These are phyloP conservation scores for Scytalopus superciliaris DNA, from an alignment of 2,113 vertebrate species.

Conservation along the genomic window DNA sequence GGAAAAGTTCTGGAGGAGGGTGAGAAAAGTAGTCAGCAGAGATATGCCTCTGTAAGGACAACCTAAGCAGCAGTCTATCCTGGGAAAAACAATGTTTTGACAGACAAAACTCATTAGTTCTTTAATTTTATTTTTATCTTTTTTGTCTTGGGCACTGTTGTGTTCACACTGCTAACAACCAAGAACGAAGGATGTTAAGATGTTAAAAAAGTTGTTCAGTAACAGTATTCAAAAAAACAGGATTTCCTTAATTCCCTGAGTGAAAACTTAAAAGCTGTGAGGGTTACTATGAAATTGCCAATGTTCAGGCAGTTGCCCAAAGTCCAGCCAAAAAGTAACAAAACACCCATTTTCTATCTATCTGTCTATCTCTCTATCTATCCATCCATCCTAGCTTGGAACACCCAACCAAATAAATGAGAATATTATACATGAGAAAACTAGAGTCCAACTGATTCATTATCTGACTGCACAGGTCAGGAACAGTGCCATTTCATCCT, in stretches of 20 bases:
- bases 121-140: not conserved
- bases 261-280: not conserved
- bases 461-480: not conserved
- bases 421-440: not conserved
- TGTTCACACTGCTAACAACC: not conserved
- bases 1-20: not conserved
- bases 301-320: not conserved
- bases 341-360: not conserved
- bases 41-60: not conserved
- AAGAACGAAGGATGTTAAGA: not conserved
- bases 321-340: not conserved
- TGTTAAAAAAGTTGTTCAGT: not conserved
- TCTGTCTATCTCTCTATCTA: no score
- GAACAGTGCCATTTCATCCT: not conserved
- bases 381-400: not conserved
- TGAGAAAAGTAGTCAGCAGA: not conserved
- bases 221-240: not conserved
- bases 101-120: not conserved
- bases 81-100: not conserved
- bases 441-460: not conserved
- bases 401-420: not conserved
- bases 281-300: not conserved
- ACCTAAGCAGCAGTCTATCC: not conserved
- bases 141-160: not conserved
- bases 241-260: not conserved